Evolutionary conservation across 2,797 vertebrate species (phyloP).

Genomic region (Schizopygopsis malacanthus): DNA sequence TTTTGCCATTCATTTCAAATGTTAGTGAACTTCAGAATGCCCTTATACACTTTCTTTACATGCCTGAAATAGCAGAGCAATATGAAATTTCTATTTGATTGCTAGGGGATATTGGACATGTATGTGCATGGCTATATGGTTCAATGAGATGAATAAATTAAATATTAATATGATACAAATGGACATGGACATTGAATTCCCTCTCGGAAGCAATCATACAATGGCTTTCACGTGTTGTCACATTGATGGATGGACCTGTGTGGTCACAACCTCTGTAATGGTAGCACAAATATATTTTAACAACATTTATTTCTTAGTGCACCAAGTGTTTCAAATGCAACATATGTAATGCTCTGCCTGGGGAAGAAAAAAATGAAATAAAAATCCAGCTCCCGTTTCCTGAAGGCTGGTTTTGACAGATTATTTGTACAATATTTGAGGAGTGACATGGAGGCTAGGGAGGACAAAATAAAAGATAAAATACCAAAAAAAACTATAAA

Average conservation of each 20-base stretch:
- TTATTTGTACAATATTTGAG: slow-evolving; percentile 25
- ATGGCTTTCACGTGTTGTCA: slow-evolving; percentile 60
- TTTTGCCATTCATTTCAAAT: slow-evolving; percentile 26
- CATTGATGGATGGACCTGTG: neutral
- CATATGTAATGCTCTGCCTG: neutral
- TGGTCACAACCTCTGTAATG: neutral
- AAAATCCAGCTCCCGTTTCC: neutral
- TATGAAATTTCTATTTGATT: slow-evolving; percentile 4
- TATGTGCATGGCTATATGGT: slow-evolving; percentile 55
- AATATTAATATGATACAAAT: slow-evolving; percentile 57
- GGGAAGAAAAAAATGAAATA: neutral
- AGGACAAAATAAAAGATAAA: slow-evolving; percentile 9
- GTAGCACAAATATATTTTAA: neutral
- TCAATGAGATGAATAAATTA: slow-evolving; percentile 68
- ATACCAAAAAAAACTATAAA: neutral
- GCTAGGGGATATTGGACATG: slow-evolving; percentile 5
- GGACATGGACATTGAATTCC: slow-evolving; percentile 60
- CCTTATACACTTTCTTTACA: neutral
- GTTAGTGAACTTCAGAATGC: slow-evolving; percentile 17
- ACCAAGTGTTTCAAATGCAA: slow-evolving; percentile 4
- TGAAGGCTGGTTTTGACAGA: slow-evolving; percentile 12
- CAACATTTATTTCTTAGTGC: neutral
- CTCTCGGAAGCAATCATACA: slow-evolving; percentile 53
- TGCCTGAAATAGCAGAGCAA: slow-evolving; percentile 20
- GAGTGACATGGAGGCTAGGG: neutral